These are phyloP conservation scores for Sepioteuthis lessoniana DNA, from an alignment of 2,888 invertebrate species.

Conservation along the genomic window DNA sequence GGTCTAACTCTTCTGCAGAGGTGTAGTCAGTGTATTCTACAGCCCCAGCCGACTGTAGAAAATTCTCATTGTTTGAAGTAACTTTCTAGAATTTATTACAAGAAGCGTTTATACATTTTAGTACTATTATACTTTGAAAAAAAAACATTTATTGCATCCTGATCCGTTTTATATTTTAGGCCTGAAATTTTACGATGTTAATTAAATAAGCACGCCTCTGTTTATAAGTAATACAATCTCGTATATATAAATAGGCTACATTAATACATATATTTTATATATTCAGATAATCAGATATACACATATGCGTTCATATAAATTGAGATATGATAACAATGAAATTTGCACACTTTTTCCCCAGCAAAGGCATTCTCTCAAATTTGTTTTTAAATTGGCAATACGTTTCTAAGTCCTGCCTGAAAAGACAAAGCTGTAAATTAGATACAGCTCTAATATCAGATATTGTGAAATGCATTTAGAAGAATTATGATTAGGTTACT, in stretches of 20 bases:
- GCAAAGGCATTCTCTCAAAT: slow-evolving; percentile 10
- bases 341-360: background rate
- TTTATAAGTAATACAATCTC: background rate
- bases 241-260: background rate
- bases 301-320: background rate
- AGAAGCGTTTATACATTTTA: too few relatives aligned
- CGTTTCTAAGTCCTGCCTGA: background rate
- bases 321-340: background rate
- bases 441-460: background rate
- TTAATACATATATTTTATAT: background rate
- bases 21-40: too few relatives aligned
- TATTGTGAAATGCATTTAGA: background rate
- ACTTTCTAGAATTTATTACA: too few relatives aligned
- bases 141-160: too few relatives aligned
- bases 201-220: background rate
- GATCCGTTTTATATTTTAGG: too few relatives aligned
- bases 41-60: too few relatives aligned
- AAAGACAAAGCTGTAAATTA: slow-evolving; percentile 18
- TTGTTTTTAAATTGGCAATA: background rate
- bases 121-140: too few relatives aligned
- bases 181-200: background rate
- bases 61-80: too few relatives aligned
- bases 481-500: background rate
- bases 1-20: too few relatives aligned
- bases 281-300: background rate